Base-by-base conservation (phyloP, 2,888 invertebrate genomes). In the Polymixis flavicincta region DNA sequence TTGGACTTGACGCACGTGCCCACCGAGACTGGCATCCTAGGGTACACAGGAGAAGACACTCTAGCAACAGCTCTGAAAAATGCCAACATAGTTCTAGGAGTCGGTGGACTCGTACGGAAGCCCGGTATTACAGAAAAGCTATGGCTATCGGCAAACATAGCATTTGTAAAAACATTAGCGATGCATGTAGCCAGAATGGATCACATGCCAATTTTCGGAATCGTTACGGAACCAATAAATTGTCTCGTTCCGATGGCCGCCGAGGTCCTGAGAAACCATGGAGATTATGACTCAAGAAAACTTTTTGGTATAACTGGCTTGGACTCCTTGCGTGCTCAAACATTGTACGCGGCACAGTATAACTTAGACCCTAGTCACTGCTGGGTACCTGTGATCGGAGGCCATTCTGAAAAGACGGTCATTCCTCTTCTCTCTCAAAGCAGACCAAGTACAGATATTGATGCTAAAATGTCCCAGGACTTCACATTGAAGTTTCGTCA, bases 341-440 rank as follows among this genome's bases (percentile, higher is more conserved):
- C 97, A n/a, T 97, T 98, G 89, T 97, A 97, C 57, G 98, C 98
- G 3, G 96, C 97, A 82, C 96, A 97, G 25, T 93, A 97, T 91
- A 97, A 97, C 1, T 85, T 98, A 59, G 97, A 97, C 84, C 97
- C 98, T 0, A 95, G 97, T 80, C 96, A 97, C 81, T 97, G 98
- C 19, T 93, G 96, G 83, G 97, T 98, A 14, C 98, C 98, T 0
- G 98, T 98, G 0, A 96, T 97, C 69, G 98, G 98, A 52, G 99
- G 99, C 0, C 98, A 98, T 92, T 97, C 98, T 32, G 97, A 97
- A 22, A 97, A 97, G 80, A 98, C 98, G 2, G 97, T 98, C 82
- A 97, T 99, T 37, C 98, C 98, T 0, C 94, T 99, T 28, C 96
- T 98, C 75, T 98, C 98, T 1, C 97, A 98, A 89, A 96, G 97